Conservation (phyloP, 1,140 invertebrate species). For the Acromyrmex echinatior region DNA sequence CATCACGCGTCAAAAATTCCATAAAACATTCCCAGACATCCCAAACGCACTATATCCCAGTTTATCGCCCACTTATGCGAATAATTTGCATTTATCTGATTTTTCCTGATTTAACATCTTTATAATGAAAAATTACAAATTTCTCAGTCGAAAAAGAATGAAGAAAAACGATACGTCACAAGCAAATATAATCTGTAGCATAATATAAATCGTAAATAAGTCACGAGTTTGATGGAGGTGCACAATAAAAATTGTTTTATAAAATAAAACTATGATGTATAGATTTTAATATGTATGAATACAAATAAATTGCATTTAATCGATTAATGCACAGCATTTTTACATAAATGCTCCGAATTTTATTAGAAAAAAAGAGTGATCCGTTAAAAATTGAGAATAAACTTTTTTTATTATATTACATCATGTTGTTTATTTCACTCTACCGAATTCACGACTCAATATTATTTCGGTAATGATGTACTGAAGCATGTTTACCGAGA, state of each 20-base stretch:
- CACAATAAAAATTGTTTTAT: background rate
- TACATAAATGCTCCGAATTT: background rate
- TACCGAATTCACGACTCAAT: background rate
- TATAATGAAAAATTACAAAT: background rate
- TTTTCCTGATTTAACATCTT: conserved; percentile 5
- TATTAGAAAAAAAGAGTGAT: background rate
- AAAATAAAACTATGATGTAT: background rate
- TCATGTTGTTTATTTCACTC: background rate
- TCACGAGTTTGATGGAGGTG: background rate
- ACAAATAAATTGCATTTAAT: background rate
- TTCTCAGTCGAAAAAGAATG: background rate
- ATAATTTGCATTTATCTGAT: conserved; percentile 14
- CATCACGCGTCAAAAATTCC: conserved; percentile 33
- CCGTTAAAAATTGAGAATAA: background rate
- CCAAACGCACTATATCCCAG: background rate
- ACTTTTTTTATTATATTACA: background rate
- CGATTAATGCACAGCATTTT: background rate
- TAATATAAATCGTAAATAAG: background rate
- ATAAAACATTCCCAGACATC: background rate
- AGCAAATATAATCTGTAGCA: background rate
- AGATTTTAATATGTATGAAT: background rate
- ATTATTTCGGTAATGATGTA: background rate
- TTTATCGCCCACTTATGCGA: background rate
- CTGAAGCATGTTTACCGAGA: conserved; percentile 3
- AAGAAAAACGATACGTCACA: background rate